phyloP scores from a whole-genome alignment of 1,140 invertebrate genomes.

The Cyphomyrmex costatus region DNA sequence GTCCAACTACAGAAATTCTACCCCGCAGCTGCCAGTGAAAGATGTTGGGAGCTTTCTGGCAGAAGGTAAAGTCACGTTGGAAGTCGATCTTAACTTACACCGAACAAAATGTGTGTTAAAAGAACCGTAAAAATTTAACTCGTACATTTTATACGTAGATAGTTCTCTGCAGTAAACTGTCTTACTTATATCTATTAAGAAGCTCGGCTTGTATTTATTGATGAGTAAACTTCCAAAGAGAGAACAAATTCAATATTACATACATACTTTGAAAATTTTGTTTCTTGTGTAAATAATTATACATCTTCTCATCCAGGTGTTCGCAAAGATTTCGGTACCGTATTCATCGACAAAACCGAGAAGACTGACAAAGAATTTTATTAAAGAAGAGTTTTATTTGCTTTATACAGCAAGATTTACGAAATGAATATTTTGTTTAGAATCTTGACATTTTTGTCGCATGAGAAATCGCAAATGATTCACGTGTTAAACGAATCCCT shows the following conservation, averaged over 20 bases:
- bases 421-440: background rate
- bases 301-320: slow-evolving; percentile 53
- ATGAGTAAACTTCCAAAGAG: background rate
- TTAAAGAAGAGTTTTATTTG: background rate
- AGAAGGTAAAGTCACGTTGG: slow-evolving; percentile 62
- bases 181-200: slow-evolving; percentile 35
- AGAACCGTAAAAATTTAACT: slow-evolving; percentile 12
- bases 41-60: slow-evolving; percentile 54
- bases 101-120: slow-evolving; percentile 23
- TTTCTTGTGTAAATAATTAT: slow-evolving; percentile 18
- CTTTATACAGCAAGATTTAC: background rate
- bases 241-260: slow-evolving; percentile 32
- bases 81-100: slow-evolving; percentile 16
- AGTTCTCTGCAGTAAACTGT: background rate
- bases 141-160: slow-evolving; percentile 9
- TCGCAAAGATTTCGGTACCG: background rate
- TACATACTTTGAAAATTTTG: background rate
- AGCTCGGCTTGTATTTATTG: background rate
- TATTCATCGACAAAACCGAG: background rate
- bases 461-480: background rate
- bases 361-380: background rate
- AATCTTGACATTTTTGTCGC: background rate
- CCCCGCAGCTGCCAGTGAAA: slow-evolving; percentile 22
- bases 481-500: background rate
- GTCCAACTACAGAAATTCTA: background rate